Percentiles rank a stretch among this genome's conserved stretches.
phyloP scores from a whole-genome alignment of 2,113 vertebrate genomes.

The Megaceryle torquata region DNA sequence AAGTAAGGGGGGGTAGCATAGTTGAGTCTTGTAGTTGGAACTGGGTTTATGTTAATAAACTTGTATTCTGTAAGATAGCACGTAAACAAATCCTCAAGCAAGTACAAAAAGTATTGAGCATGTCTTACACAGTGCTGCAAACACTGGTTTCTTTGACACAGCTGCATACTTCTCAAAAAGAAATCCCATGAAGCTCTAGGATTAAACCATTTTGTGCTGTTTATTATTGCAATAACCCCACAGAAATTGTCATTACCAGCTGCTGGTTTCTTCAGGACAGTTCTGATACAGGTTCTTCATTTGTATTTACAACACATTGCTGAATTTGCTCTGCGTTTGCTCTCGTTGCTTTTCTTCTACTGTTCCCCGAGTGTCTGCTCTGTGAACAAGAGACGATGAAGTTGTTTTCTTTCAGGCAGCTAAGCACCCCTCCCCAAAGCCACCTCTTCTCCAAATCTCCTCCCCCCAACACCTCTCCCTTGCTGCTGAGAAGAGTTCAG shows the following conservation, averaged over 20 bases:
- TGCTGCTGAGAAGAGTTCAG: background rate
- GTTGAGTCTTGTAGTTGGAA: background rate
- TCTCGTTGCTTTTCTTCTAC: background rate
- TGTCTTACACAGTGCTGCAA: background rate
- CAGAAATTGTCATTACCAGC: background rate
- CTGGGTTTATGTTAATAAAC: background rate
- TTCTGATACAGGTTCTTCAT: background rate
- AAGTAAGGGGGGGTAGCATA: background rate
- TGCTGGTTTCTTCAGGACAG: conserved; percentile 1
- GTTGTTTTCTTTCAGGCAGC: background rate
- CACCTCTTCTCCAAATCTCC: background rate
- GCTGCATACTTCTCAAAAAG: conserved; percentile 1
- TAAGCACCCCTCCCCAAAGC: background rate
- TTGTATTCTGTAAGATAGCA: background rate
- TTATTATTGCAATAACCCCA: background rate
- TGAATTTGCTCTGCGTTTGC: background rate
- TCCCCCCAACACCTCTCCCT: background rate
- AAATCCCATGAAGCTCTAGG: background rate
- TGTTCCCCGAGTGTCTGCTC: background rate
- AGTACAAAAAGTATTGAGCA: background rate
- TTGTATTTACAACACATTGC: background rate
- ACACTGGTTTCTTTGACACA: background rate
- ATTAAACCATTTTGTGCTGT: conserved; percentile 10
- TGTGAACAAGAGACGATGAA: rapidly evolving
- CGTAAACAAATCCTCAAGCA: background rate